Evolutionary conservation across 2,113 vertebrate species (phyloP).

Genomic region (Callospermophilus lateralis): DNA sequence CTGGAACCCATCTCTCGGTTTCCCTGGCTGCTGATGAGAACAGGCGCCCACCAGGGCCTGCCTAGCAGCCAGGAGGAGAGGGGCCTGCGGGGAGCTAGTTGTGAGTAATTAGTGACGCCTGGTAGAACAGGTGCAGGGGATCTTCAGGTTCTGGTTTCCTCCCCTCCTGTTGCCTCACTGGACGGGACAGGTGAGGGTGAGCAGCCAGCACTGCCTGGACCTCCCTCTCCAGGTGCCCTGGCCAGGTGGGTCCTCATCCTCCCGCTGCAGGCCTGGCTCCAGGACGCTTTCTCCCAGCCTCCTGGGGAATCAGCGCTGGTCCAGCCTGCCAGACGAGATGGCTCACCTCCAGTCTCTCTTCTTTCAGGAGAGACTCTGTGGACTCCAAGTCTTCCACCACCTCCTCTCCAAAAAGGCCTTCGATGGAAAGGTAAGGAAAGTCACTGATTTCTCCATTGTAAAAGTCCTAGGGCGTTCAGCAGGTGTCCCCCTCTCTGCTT

Average conservation of each 20-base stretch:
- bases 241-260: neutral
- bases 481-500: neutral
- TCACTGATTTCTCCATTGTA: neutral
- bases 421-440: conserved; percentile 90
- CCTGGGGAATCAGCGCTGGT: neutral
- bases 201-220: neutral
- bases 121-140: neutral
- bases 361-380: conserved; percentile 90
- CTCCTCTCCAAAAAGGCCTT: conserved; percentile 90
- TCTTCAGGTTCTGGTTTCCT: neutral
- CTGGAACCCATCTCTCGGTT: neutral
- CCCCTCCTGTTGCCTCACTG: neutral
- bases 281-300: neutral
- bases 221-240: neutral
- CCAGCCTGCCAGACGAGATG: no score
- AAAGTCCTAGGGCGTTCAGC: neutral
- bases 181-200: neutral
- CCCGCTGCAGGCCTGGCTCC: neutral
- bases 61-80: neutral
- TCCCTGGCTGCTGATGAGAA: neutral
- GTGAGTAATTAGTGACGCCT: neutral
- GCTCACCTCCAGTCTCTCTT: conserved; percentile 46
- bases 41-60: neutral
- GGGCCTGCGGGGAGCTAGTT: neutral
- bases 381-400: conserved; percentile 88